Evolutionary conservation across 2,888 invertebrate genomes (phyloP).

Genomic region (Diabrotica balteata): DNA sequence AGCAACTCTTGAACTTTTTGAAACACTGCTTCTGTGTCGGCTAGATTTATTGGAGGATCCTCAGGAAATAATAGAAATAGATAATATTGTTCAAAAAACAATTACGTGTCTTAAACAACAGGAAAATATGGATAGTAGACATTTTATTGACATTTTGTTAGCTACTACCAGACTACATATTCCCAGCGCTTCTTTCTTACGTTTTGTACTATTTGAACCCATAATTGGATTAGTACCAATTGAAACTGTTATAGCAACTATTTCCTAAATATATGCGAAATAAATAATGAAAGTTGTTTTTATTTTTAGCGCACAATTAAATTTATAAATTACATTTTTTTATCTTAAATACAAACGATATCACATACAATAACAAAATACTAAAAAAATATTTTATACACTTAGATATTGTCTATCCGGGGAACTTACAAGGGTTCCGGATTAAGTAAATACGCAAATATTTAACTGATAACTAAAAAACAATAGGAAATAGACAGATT

Average conservation of each 20-base stretch:
- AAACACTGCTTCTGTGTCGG: slow-evolving; percentile 54
- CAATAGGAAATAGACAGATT: too few species aligned
- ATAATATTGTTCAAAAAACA: slow-evolving; percentile 40
- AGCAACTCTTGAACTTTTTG: slow-evolving; percentile 51
- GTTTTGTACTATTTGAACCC: slow-evolving; percentile 55
- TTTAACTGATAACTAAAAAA: too few species aligned
- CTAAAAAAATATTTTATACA: too few species aligned
- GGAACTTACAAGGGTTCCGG: too few species aligned
- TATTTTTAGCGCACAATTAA: too few species aligned
- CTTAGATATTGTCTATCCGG: too few species aligned
- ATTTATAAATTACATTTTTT: too few species aligned
- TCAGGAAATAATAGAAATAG: slow-evolving; percentile 44
- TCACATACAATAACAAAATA: too few species aligned
- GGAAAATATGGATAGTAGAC: slow-evolving; percentile 42
- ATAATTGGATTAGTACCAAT: slow-evolving; percentile 58
- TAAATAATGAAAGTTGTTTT: too few species aligned
- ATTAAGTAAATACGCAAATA: too few species aligned
- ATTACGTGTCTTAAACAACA: slow-evolving; percentile 43
- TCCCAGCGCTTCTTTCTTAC: slow-evolving; percentile 49
- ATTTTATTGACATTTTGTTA: slow-evolving; percentile 50
- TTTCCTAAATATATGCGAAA: slow-evolving; percentile 38
- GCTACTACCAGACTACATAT: slow-evolving; percentile 51
- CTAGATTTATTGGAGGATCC: slow-evolving; percentile 50
- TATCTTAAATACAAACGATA: too few species aligned
- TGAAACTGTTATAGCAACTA: slow-evolving; percentile 59